phyloP scores from a whole-genome alignment of 2,113 vertebrate genomes.

The Mellivora capensis region DNA sequence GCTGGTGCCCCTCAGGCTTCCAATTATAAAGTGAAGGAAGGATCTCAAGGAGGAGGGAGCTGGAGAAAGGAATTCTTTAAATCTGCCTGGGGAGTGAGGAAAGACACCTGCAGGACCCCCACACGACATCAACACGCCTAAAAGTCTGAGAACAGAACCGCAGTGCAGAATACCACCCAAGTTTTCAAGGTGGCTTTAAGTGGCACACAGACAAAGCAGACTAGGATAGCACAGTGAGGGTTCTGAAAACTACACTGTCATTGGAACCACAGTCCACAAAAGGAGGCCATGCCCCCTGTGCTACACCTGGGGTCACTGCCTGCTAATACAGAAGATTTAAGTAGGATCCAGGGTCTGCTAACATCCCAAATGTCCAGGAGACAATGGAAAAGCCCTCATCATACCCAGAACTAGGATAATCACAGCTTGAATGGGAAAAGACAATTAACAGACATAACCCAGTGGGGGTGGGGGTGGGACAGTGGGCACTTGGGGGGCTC shows the following conservation, averaged over 20 bases:
- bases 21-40: conserved; percentile 3
- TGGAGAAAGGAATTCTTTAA: conserved; percentile 35
- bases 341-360: background rate
- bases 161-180: background rate
- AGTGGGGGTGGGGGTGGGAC: too few species aligned
- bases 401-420: background rate
- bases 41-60: background rate
- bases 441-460: background rate
- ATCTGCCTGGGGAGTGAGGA: background rate
- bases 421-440: background rate
- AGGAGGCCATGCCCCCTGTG: background rate
- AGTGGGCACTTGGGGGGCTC: too few species aligned
- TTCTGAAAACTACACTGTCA: conserved; percentile 46
- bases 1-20: conserved; percentile 39
- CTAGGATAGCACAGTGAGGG: background rate
- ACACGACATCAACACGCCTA: conserved; percentile 5
- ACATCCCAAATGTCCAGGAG: background rate
- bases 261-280: conserved; percentile 21
- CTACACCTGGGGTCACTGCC: background rate
- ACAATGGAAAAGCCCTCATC: background rate
- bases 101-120: conserved; percentile 21
- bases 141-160: conserved; percentile 11
- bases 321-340: background rate
- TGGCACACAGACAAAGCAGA: conserved; percentile 30
- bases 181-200: conserved; percentile 25